Percentiles rank a stretch among this genome's conserved stretches.
phyloP scores from a whole-genome alignment of 64 coral and sea anemone species.

The Pachyseris speciosa region DNA sequence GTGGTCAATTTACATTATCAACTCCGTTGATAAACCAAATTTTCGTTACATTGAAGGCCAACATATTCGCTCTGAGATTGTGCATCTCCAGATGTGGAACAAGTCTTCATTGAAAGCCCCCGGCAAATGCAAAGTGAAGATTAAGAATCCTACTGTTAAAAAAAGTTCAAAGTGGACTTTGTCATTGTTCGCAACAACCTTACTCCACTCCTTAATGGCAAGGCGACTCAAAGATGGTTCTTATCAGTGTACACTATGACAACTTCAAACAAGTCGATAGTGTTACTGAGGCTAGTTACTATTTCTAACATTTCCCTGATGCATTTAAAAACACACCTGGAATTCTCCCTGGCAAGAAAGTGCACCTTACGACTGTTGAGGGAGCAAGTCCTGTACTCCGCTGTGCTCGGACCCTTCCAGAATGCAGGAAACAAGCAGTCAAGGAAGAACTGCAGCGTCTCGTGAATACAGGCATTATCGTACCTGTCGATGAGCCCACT shows the following conservation, averaged over 20 bases:
- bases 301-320: neutral
- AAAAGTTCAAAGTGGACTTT: neutral
- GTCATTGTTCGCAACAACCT: no score
- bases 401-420: neutral
- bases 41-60: neutral
- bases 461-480: no score
- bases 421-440: neutral
- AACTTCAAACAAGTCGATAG: no score
- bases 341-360: conserved; percentile 21
- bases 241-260: no score
- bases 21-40: no score
- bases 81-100: conserved; percentile 44
- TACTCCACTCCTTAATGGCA: no score
- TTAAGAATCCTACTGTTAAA: neutral
- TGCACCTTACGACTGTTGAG: neutral
- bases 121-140: neutral
- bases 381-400: neutral
- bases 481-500: no score
- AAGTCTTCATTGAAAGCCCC: conserved; percentile 13
- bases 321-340: conserved; percentile 12
- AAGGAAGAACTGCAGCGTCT: no score
- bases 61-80: neutral
- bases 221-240: no score
- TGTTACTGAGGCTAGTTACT: neutral
- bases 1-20: no score